Percentiles rank a stretch among this genome's conserved stretches.
Conservation (phyloP, 2,113 vertebrate genomes). For the Mormyrus iriodes region DNA sequence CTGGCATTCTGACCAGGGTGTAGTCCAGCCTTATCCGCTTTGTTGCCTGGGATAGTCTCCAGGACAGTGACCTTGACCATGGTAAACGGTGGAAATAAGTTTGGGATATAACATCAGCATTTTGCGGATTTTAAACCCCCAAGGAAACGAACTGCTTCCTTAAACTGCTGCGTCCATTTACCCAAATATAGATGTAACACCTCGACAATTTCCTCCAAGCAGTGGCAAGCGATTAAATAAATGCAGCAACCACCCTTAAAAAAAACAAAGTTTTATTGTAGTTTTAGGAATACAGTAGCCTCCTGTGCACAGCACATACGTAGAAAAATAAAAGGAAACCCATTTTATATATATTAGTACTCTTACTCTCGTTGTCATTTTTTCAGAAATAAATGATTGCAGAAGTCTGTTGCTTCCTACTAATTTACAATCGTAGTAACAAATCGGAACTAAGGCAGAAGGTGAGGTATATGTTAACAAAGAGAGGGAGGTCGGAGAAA, state of each 20-base stretch:
- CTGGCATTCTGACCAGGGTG: not conserved
- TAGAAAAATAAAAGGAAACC: slow-evolving; percentile 89
- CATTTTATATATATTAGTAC: slow-evolving; percentile 70
- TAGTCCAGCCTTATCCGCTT: not conserved
- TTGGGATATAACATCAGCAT: not conserved
- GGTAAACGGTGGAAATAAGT: not conserved
- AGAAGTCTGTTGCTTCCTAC: slow-evolving; percentile 69
- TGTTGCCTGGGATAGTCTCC: not conserved
- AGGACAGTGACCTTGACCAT: not conserved
- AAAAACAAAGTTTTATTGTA: slow-evolving; percentile 74
- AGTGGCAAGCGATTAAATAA: slow-evolving; percentile 29
- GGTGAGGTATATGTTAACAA: slow-evolving; percentile 76
- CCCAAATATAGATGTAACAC: not conserved
- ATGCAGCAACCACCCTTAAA: slow-evolving; percentile 51
- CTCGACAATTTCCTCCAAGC: not conserved
- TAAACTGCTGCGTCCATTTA: not conserved
- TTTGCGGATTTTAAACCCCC: not conserved
- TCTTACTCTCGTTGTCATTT: slow-evolving; percentile 49
- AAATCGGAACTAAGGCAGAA: slow-evolving; percentile 75
- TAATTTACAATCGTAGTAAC: slow-evolving; percentile 73
- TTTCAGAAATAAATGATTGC: slow-evolving; percentile 73
- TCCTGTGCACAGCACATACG: slow-evolving; percentile 95
- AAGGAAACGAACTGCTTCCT: too few species aligned
- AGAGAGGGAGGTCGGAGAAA: slow-evolving; percentile 55
- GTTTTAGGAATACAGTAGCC: slow-evolving; percentile 76